Percentiles rank a stretch among this genome's conserved stretches.
phyloP scores from a whole-genome alignment of 2,888 invertebrate genomes.

The Aproaerema taeniolella region DNA sequence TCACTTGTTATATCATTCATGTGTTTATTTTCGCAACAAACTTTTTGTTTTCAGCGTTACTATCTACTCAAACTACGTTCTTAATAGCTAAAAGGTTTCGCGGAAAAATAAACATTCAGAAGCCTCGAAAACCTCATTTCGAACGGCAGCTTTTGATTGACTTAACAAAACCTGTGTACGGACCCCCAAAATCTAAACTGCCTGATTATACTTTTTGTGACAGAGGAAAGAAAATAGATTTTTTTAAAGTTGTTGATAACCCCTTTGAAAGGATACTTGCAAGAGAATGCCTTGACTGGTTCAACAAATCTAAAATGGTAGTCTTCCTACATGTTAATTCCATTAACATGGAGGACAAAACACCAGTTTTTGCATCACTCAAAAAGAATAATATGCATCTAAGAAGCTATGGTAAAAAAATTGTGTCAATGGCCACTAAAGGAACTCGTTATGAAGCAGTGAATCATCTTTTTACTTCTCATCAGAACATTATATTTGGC shows the following conservation, averaged over 20 bases:
- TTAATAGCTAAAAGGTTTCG: constrained; percentile 80
- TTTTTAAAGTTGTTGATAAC: constrained; percentile 66
- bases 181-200: constrained; percentile 55
- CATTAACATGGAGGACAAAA: constrained; percentile 80
- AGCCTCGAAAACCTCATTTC: constrained; percentile 83
- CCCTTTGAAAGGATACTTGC: constrained; percentile 86
- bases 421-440: constrained; percentile 81
- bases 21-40: no score
- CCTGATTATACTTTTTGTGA: constrained; percentile 74
- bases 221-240: constrained; percentile 32
- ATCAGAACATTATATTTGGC: constrained; percentile 83
- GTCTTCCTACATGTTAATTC: constrained; percentile 85
- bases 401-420: constrained; percentile 80
- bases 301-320: constrained; percentile 83
- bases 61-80: constrained; percentile 57
- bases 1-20: no score
- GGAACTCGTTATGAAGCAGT: constrained; percentile 83
- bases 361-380: constrained; percentile 79
- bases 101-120: constrained; percentile 87
- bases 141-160: constrained; percentile 81
- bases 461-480: constrained; percentile 79
- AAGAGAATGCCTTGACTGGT: constrained; percentile 82
- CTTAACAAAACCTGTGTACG: constrained; percentile 80
- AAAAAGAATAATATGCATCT: constrained; percentile 83
- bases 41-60: constrained; percentile 50